phyloP scores from a whole-genome alignment of 2,888 invertebrate species.

The Tubiluchus corallicola region DNA sequence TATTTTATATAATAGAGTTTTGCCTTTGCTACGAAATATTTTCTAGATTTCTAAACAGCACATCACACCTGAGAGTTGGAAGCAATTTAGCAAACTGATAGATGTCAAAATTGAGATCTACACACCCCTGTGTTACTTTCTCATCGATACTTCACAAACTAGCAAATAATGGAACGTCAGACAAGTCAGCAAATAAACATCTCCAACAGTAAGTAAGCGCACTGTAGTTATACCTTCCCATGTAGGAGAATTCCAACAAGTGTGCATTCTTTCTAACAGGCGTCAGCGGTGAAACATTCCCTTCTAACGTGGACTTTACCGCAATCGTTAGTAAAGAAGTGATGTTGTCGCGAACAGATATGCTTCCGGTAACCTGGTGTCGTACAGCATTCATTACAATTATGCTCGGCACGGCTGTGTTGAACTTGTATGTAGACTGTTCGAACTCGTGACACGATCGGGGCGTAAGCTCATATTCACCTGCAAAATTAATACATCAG shows the following conservation, averaged over 20 bases:
- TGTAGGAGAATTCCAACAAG: background rate
- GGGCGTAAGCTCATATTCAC: conserved; percentile 50
- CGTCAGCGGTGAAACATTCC: background rate
- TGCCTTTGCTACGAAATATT: too few species aligned
- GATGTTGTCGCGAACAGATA: conserved; percentile 23
- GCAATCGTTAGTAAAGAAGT: conserved; percentile 7
- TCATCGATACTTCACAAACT: too few species aligned
- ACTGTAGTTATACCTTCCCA: background rate
- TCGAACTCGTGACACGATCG: conserved; percentile 63
- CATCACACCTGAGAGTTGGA: too few species aligned
- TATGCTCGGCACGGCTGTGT: conserved; percentile 30
- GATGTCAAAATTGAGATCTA: too few species aligned
- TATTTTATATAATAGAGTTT: too few species aligned
- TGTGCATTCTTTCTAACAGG: background rate
- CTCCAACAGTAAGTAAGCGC: too few species aligned
- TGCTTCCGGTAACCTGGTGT: conserved; percentile 26
- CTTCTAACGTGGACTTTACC: background rate
- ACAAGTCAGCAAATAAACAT: too few species aligned
- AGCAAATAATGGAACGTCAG: too few species aligned
- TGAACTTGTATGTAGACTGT: conserved; percentile 33
- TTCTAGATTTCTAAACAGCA: too few species aligned
- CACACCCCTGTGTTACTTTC: too few species aligned
- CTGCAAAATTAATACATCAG: conserved; percentile 21
- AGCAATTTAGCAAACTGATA: too few species aligned
- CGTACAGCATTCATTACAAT: conserved; percentile 18